A percentile compares a stretch with the other conserved stretches of the same genome.
These are phyloP conservation scores for Bembecia ichneumoniformis DNA, from an alignment of 2,888 invertebrate genomes.

Conservation along the genomic window DNA sequence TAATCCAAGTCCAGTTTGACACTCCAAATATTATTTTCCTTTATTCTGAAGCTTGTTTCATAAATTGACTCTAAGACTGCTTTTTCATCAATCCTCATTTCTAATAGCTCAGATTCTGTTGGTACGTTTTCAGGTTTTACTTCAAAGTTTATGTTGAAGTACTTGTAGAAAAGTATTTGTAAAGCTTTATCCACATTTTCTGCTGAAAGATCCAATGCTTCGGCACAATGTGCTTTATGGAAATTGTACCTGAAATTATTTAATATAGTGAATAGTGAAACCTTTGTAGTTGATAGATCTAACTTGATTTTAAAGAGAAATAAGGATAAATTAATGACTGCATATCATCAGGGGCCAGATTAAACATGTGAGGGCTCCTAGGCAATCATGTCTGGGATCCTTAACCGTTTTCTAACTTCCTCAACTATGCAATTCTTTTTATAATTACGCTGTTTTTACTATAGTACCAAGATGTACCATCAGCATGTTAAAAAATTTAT, in stretches of 20 bases:
- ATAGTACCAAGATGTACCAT: too few relatives aligned
- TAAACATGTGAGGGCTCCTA: too few relatives aligned
- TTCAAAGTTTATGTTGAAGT: slow-evolving; percentile 68
- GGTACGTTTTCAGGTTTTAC: slow-evolving; percentile 51
- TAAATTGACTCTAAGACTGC: slow-evolving; percentile 84
- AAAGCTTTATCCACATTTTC: slow-evolving; percentile 81
- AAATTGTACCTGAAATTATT: slow-evolving; percentile 76
- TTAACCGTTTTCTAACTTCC: too few relatives aligned
- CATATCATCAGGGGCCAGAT: too few relatives aligned
- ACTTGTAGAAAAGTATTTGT: slow-evolving; percentile 79
- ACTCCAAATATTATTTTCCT: slow-evolving; percentile 81
- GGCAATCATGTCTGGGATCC: too few relatives aligned
- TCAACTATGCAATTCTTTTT: not conserved
- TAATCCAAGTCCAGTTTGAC: slow-evolving; percentile 78
- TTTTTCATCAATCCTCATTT: slow-evolving; percentile 80
- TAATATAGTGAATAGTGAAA: too few relatives aligned
- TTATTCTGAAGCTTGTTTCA: slow-evolving; percentile 77
- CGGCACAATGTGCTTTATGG: slow-evolving; percentile 79
- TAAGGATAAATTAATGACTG: too few relatives aligned
- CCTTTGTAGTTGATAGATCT: too few relatives aligned
- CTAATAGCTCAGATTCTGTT: slow-evolving; percentile 68
- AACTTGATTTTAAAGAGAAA: too few relatives aligned
- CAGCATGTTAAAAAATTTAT: too few relatives aligned
- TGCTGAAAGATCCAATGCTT: slow-evolving; percentile 78
- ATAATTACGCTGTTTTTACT: too few relatives aligned